A percentile compares a stretch with the other conserved stretches of the same genome.
These are phyloP conservation scores for Nothura maculosa DNA, from an alignment of 2,797 vertebrate species.

Conservation along the genomic window DNA sequence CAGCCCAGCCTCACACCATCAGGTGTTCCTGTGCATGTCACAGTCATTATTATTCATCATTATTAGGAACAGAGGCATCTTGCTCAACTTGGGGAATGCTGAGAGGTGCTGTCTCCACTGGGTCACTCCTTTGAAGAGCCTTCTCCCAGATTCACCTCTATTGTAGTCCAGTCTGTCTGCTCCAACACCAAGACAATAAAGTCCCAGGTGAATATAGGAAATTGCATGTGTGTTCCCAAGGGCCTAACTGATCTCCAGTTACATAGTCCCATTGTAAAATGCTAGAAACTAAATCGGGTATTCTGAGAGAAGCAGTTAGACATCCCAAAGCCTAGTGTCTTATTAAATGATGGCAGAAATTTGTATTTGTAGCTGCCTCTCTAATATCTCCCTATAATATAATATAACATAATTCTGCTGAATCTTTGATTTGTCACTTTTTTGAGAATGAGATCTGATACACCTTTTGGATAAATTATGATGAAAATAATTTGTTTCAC, in stretches of 20 bases:
- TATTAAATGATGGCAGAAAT: constrained; percentile 18
- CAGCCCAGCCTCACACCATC: not conserved
- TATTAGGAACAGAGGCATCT: not conserved
- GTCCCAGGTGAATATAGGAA: not conserved
- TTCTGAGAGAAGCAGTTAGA: not conserved
- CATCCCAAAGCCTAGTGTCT: not conserved
- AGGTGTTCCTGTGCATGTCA: not conserved
- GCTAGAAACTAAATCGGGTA: not conserved
- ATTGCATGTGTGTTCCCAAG: not conserved
- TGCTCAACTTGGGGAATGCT: not conserved
- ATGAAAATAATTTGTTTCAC: constrained; percentile 66
- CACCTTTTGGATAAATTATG: not conserved
- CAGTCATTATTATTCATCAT: not conserved
- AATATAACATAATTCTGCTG: constrained; percentile 26
- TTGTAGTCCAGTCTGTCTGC: not conserved
- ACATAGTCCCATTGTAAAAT: not conserved
- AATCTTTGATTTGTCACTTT: not conserved
- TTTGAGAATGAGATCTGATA: not conserved
- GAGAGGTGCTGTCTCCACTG: not conserved
- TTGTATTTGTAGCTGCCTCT: constrained; percentile 2
- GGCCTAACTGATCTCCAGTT: not conserved
- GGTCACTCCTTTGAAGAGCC: not conserved
- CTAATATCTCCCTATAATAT: not conserved
- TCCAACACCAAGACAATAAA: not conserved
- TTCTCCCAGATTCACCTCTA: not conserved